Percentiles rank a stretch among this genome's conserved stretches.
Conservation (phyloP, 2,797 vertebrate genomes). For the Enteromius afrohamiltoni region DNA sequence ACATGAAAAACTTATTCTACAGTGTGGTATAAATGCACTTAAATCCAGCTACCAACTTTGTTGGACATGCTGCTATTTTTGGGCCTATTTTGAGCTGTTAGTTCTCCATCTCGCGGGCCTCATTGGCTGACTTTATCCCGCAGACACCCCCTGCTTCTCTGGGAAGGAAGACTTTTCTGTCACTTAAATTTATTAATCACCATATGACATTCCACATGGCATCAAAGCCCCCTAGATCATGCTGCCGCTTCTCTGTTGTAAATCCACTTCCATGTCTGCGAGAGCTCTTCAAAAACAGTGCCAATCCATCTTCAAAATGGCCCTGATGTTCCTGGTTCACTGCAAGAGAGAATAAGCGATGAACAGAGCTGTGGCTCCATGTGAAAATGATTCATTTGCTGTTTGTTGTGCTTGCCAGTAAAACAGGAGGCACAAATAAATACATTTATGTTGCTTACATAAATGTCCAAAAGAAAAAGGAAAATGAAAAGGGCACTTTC, state of each 20-base stretch:
- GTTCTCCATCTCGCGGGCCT: conserved; percentile 38
- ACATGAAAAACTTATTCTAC: conserved; percentile 71
- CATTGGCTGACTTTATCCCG: conserved; percentile 10
- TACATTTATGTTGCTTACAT: conserved; percentile 68
- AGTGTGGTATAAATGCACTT: conserved; percentile 61
- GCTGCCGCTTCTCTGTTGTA: conserved; percentile 36
- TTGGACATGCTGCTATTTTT: conserved; percentile 52
- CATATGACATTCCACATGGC: conserved; percentile 43
- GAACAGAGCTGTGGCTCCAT: conserved; percentile 36
- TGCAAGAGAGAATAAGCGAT: conserved; percentile 57
- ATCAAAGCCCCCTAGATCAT: conserved; percentile 38
- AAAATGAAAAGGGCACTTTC: conserved; percentile 60
- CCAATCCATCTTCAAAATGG: conserved; percentile 64
- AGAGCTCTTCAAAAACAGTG: conserved; percentile 51
- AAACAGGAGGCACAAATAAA: conserved; percentile 74
- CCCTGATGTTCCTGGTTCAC: conserved; percentile 64
- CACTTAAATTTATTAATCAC: conserved; percentile 52
- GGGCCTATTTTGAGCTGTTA: conserved; percentile 20
- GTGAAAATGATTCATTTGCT: conserved; percentile 71
- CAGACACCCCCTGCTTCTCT: not conserved
- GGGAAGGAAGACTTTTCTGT: conserved; percentile 24
- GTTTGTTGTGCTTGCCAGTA: conserved; percentile 67
- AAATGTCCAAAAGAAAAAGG: conserved; percentile 60
- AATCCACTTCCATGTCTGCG: conserved; percentile 53
- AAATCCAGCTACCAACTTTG: conserved; percentile 69